A percentile compares a stretch with the other conserved stretches of the same genome.
Evolutionary conservation across 2,888 invertebrate species (phyloP).

Genomic region (Rutpela maculata): DNA sequence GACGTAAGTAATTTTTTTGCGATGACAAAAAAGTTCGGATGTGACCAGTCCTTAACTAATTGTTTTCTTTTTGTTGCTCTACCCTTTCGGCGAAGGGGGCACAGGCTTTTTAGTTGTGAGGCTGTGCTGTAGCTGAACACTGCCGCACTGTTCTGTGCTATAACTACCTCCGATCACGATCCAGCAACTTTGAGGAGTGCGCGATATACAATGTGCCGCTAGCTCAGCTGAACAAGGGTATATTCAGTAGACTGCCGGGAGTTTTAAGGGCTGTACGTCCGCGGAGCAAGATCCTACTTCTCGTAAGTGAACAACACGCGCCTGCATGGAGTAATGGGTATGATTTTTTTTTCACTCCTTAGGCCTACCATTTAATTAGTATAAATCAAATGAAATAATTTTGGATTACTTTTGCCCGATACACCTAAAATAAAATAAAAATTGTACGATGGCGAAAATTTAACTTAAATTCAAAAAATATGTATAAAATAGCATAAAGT

Average conservation of each 20-base stretch:
- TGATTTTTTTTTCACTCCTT: conserved; percentile 23
- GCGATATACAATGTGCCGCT: conserved; percentile 39
- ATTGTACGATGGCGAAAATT: neutral
- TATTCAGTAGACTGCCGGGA: conserved; percentile 39
- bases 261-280: conserved; percentile 31
- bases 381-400: neutral
- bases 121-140: conserved; percentile 27
- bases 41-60: conserved; percentile 14
- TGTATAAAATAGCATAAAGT: too few relatives aligned
- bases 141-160: conserved; percentile 32
- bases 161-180: conserved; percentile 19
- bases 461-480: too few relatives aligned
- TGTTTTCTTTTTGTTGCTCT: conserved; percentile 4
- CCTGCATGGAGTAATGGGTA: conserved; percentile 36
- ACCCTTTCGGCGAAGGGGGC: neutral
- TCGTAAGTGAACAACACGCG: conserved; percentile 38
- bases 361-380: neutral
- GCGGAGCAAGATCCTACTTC: conserved; percentile 15
- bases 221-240: conserved; percentile 39
- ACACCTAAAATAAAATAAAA: neutral
- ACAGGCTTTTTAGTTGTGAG: conserved; percentile 2
- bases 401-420: neutral
- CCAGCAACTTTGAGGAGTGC: conserved; percentile 39
- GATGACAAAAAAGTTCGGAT: conserved; percentile 8
- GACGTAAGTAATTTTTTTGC: conserved; percentile 5